Evolutionary conservation across 2,113 vertebrate genomes (phyloP), one percentile per base, ranked within the genome.

Genomic region (Caloenas nicobarica): DNA sequence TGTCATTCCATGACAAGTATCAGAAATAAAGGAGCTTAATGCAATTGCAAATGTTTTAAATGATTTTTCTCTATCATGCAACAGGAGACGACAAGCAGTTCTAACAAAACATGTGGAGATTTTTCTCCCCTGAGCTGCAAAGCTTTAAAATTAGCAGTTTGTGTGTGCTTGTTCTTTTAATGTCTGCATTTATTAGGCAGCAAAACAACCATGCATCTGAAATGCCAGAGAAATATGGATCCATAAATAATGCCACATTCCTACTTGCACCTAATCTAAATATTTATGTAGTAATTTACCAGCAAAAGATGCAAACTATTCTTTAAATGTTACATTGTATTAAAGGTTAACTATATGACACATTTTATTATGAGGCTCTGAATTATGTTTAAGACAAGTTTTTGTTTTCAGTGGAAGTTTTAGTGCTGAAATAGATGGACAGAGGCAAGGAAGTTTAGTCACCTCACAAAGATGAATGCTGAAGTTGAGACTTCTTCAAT

Each of bases 241-340:
- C 89, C 93, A 96, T 96, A 96, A 97, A 97, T 96, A 96, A 97
- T 86, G 92, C 78, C 50, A 70, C 88, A 83, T 96, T 95, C 84
- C 86, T 95, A 88, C 84, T 96, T 36, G 5, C 71, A 95, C 95
- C 78, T 95, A 96, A 95, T 96, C 95, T 97, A 96, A 97, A 95
- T 96, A 96, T 96, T 96, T 96, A 96, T 97, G 88, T 95, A 81
- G 93, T 86, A 96, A 97, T 97, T 96, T 95, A 95, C 94, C 86
- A 91, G 88, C 66, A 92, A 95, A 97, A 95, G 71, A 97, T 92
- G 96, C 91, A 96, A 97, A 96, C 86, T 93, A 88, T 88, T 93
- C 82, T 88, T 95, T 93, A 95, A 96, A 97, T 95, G 93, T 93
- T 97, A 96, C 85, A 88, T 53, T 80, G 91, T 92, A 89, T 81